These are phyloP conservation scores for Drosophila bifasciata DNA, from an alignment of 1,140 invertebrate species.

Conservation along the genomic window DNA sequence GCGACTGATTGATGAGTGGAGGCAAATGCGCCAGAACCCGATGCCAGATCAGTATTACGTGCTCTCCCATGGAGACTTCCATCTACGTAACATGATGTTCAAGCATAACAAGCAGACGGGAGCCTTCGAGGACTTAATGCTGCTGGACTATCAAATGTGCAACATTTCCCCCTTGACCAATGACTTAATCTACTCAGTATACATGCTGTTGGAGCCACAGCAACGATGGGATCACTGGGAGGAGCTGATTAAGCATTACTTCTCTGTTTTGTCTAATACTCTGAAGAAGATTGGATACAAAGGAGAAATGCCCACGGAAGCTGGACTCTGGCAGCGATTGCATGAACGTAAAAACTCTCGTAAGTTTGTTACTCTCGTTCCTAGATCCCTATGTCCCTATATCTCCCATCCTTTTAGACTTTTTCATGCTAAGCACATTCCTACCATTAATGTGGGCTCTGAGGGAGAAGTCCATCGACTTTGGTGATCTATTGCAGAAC, in stretches of 20 bases:
- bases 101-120: slow-evolving; percentile 32
- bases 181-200: slow-evolving; percentile 55
- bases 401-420: slow-evolving; percentile 4
- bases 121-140: slow-evolving; percentile 44
- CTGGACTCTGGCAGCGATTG: slow-evolving; percentile 30
- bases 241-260: slow-evolving; percentile 45
- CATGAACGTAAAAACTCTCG: slow-evolving; percentile 28
- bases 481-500: slow-evolving; percentile 27
- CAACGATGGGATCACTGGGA: slow-evolving; percentile 24
- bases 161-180: slow-evolving; percentile 41
- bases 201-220: slow-evolving; percentile 44
- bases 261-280: slow-evolving; percentile 12
- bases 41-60: slow-evolving; percentile 2
- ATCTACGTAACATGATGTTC: slow-evolving; percentile 60
- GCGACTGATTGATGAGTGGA: slow-evolving; percentile 8
- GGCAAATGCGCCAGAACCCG: slow-evolving; percentile 1
- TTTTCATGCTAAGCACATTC: slow-evolving; percentile 31
- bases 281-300: slow-evolving; percentile 42
- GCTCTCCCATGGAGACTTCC: slow-evolving; percentile 56
- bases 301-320: slow-evolving; percentile 35
- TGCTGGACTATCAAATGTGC: slow-evolving; percentile 59
- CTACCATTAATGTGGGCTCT: slow-evolving; percentile 32
- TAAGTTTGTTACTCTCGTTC: neutral
- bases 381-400: neutral
- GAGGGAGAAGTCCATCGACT: slow-evolving; percentile 7